Base-by-base conservation (phyloP, 2,113 vertebrate species). In the Tamias sibiricus region DNA sequence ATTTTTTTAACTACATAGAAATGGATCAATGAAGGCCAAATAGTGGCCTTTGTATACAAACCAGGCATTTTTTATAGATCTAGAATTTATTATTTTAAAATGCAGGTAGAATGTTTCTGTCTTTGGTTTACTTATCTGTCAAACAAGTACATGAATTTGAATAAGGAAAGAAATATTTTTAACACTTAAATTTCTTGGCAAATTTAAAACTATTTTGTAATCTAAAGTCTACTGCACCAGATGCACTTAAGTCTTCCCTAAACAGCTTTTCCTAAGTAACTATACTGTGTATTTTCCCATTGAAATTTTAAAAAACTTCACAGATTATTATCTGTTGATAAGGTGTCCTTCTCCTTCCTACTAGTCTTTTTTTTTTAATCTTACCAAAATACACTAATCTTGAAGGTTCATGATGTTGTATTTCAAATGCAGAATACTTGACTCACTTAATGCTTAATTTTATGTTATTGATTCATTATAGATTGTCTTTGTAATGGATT, bases 1-100 rank as follows among this genome's bases (percentile, higher is more conserved):
- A 79, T 79, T 98, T 95, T 83, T 98, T 52, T 97, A 98, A 98
- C 83, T 93, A 94, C 66, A 97, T 97, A 96, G 89, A 81, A 92
- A 94, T 64, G 75, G 40, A 86, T 98, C 64, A 96, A 14, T 98
- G 77, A 98, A 95, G 93, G 90, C 94, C 68, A 47, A 91, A 71
- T 84, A 66, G 72, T 97, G 92, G 49, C 84, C 89, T 95, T 87
- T 96, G 64, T 96, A 75, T 97, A 95, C 81, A 98, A 98, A 35
- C 35, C 86, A 97, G 76, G 94, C 98, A 47, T 75, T 79, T 96
- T 97, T 98, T 98, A 89, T 95, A 95, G 83, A 30, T 96, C 75
- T 95, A 96, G 90, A 97, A 93, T 96, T 96, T 96, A 86, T 95
- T 97, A 95, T 86, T 95, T 93, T 95, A 94, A 97, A 97, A 96